Percentiles rank a stretch among this genome's conserved stretches.
Evolutionary conservation across 2,113 vertebrate species (phyloP).

Genomic region (Leptodactylus fuscus): DNA sequence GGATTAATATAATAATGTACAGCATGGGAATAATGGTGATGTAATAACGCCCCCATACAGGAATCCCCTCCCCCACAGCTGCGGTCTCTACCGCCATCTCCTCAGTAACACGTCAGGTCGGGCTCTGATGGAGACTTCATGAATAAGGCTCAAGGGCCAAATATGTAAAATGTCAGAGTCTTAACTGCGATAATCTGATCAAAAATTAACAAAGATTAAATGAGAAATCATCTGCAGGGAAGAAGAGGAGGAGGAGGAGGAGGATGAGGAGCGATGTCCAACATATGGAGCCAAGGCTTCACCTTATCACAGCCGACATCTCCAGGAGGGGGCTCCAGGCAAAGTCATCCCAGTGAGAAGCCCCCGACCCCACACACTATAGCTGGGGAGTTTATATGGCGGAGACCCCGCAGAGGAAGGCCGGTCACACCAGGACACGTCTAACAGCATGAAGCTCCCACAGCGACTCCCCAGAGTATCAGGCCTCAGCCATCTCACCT

Average conservation of each 20-base stretch:
- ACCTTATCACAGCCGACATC: not conserved
- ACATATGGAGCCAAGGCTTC: constrained; percentile 27
- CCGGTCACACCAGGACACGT: no score
- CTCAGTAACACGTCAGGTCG: constrained; percentile 11
- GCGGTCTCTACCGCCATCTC: not conserved
- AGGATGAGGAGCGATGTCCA: not conserved
- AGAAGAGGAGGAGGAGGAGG: no score
- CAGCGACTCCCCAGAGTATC: no score
- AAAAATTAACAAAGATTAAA: constrained; percentile 22
- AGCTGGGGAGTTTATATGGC: not conserved
- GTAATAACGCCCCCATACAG: no score
- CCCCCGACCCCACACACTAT: not conserved
- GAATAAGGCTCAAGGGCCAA: constrained; percentile 41
- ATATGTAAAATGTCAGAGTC: constrained; percentile 43
- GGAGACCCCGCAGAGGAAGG: not conserved
- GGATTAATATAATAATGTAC: no score
- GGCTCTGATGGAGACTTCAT: constrained; percentile 25
- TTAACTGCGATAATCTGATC: constrained; percentile 27
- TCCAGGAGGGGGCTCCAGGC: not conserved
- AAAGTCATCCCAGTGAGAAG: not conserved
- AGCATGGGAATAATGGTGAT: no score
- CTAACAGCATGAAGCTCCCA: no score
- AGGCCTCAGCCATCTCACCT: no score
- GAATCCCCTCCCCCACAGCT: not conserved
- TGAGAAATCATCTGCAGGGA: constrained; percentile 20